A percentile compares a stretch with the other conserved stretches of the same genome.
These are phyloP conservation scores for Pyrgus malvae DNA, from an alignment of 2,888 invertebrate species.

Conservation along the genomic window DNA sequence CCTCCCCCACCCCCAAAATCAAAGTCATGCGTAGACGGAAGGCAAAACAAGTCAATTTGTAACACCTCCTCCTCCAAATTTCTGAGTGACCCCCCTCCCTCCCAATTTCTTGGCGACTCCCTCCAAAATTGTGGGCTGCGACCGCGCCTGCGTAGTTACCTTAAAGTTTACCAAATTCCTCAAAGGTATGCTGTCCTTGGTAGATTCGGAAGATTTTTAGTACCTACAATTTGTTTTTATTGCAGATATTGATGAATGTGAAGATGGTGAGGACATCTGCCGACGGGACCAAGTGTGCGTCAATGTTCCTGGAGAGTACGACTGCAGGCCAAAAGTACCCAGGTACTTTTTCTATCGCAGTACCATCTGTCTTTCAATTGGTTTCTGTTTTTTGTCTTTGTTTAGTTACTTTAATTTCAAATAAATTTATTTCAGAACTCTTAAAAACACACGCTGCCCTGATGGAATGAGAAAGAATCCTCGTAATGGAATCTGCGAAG, in stretches of 20 bases:
- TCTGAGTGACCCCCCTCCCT: no score
- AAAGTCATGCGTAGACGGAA: no score
- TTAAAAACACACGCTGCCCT: slow-evolving; percentile 44
- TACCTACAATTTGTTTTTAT: slow-evolving; percentile 25
- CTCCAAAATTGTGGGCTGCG: no score
- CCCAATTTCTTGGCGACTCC: no score
- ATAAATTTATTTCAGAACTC: slow-evolving; percentile 38
- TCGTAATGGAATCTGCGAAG: slow-evolving; percentile 53
- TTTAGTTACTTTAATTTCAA: no score
- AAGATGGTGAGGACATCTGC: slow-evolving; percentile 88
- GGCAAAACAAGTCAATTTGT: no score
- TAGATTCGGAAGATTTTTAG: no score
- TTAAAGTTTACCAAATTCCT: neutral
- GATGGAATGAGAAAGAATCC: slow-evolving; percentile 60
- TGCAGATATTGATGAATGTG: slow-evolving; percentile 93
- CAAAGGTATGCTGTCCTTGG: no score
- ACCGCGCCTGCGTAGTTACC: no score
- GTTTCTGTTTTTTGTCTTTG: neutral
- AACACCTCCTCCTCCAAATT: no score
- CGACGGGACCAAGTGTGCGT: slow-evolving; percentile 88
- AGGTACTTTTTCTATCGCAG: slow-evolving; percentile 6
- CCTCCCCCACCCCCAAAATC: no score
- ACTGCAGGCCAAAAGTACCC: slow-evolving; percentile 81
- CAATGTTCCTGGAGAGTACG: slow-evolving; percentile 91
- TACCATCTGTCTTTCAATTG: neutral